phyloP scores from a whole-genome alignment of 2,888 invertebrate genomes.

The Ischnura elegans region DNA sequence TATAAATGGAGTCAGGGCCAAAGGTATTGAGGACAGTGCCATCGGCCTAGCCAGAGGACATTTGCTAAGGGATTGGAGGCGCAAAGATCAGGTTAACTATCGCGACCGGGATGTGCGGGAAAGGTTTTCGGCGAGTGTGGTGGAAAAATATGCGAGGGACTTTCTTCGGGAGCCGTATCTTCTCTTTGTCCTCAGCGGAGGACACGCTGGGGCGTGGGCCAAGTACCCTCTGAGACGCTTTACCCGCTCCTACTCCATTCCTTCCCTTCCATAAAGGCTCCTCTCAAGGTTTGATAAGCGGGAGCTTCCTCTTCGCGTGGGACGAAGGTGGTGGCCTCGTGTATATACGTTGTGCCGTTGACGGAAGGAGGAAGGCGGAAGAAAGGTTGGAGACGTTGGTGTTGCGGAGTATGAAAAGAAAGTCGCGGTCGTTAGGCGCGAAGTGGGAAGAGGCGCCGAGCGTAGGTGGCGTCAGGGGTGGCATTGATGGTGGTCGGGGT shows the following conservation, averaged over 20 bases:
- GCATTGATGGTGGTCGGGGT: neutral
- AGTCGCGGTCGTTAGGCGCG: slow-evolving; percentile 27
- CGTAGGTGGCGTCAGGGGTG: neutral
- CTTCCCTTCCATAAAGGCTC: neutral
- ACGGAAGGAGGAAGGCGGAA: neutral
- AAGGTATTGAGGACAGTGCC: neutral
- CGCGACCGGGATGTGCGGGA: neutral
- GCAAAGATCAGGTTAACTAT: neutral
- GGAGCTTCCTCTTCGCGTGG: slow-evolving; percentile 1
- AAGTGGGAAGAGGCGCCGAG: neutral
- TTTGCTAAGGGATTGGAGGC: neutral
- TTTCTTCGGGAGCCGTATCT: neutral
- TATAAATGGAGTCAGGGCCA: neutral
- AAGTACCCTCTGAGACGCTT: neutral
- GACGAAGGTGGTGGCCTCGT: neutral
- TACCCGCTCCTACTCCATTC: neutral
- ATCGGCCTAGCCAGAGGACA: neutral
- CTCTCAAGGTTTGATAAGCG: neutral
- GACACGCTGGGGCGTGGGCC: neutral
- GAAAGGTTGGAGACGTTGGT: neutral
- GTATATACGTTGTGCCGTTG: neutral
- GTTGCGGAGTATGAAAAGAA: neutral
- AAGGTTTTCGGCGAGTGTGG: neutral
- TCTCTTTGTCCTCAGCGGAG: neutral
- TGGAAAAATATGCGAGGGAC: neutral